These are phyloP conservation scores for Cyaniris semiargus DNA, from an alignment of 2,888 invertebrate genomes.

Conservation along the genomic window DNA sequence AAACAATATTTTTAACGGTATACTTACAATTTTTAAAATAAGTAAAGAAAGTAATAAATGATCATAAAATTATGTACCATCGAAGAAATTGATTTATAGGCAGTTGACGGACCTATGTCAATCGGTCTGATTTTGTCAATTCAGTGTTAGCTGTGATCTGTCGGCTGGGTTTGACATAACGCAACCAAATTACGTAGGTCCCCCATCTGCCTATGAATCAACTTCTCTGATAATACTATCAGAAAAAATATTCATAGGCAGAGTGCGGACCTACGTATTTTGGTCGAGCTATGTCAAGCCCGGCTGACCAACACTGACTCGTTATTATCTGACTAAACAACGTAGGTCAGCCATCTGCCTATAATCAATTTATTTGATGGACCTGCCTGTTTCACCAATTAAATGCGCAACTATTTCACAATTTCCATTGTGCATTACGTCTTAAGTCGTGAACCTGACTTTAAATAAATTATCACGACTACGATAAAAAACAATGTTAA, in stretches of 20 bases:
- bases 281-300: neutral
- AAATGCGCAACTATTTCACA: no score
- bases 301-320: neutral
- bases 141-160: no score
- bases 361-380: neutral
- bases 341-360: neutral
- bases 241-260: neutral
- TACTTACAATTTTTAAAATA: no score
- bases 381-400: no score
- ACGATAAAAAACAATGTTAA: neutral
- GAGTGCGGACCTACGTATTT: neutral
- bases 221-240: neutral
- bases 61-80: neutral
- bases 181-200: no score
- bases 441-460: neutral
- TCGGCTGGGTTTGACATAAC: no score
- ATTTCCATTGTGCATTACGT: neutral
- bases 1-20: neutral
- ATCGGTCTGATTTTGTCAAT: no score
- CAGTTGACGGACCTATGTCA: no score
- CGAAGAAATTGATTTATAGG: no score
- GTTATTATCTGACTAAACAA: neutral
- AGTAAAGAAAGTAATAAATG: no score
- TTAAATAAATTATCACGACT: slow-evolving; percentile 4
- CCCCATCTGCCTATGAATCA: no score